A percentile compares a stretch with the other conserved stretches of the same genome.
phyloP scores from a whole-genome alignment of 2,797 vertebrate genomes.

The Schizopygopsis pylzovi region DNA sequence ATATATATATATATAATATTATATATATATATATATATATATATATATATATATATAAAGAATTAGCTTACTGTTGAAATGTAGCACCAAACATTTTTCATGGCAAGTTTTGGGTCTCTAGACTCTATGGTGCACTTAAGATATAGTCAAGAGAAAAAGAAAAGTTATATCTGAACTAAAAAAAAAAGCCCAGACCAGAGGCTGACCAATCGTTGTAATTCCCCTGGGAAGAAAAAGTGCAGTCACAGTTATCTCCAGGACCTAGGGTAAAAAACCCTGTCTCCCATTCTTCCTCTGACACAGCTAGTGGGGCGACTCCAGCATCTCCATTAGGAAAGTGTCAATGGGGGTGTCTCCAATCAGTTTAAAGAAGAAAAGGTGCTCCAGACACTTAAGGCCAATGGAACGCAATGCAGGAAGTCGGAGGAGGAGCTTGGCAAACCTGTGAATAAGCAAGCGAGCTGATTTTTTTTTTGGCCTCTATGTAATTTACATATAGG shows the following conservation, averaged over 20 bases:
- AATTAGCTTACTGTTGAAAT: conserved; percentile 73
- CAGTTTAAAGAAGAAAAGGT: conserved; percentile 98
- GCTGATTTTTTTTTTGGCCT: not conserved
- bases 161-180: not conserved
- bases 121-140: conserved; percentile 77
- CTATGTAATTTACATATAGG: not conserved
- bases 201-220: conserved; percentile 82
- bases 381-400: conserved; percentile 95
- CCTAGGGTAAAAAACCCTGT: conserved; percentile 73
- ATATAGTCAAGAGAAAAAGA: conserved; percentile 34
- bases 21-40: not conserved
- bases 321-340: conserved; percentile 99
- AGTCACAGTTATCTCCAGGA: conserved; percentile 80
- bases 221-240: conserved; percentile 84
- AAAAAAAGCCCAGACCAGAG: conserved; percentile 77
- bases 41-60: conserved; percentile 35
- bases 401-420: conserved; percentile 95
- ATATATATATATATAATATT: not conserved
- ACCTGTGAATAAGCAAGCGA: conserved; percentile 74
- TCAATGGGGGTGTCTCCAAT: conserved; percentile 98
- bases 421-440: conserved; percentile 93
- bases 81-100: conserved; percentile 82
- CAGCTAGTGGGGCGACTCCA: conserved; percentile 92
- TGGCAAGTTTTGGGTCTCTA: conserved; percentile 80
- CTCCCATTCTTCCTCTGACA: conserved; percentile 69